A percentile compares a stretch with the other conserved stretches of the same genome.
Evolutionary conservation across 2,797 vertebrate species (phyloP).

Genomic region (Halcyon smyrnensis): DNA sequence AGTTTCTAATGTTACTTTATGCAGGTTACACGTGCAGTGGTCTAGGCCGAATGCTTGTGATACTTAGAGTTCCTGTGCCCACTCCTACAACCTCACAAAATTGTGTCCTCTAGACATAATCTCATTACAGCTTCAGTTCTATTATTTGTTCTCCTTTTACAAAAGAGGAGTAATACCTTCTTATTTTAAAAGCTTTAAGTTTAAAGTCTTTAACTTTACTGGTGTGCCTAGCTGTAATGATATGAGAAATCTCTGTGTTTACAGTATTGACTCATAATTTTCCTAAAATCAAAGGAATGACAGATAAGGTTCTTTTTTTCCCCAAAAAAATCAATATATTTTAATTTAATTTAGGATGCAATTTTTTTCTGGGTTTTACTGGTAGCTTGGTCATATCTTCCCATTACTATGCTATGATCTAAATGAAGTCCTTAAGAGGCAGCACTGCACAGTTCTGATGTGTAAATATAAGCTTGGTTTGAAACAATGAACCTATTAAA

Average conservation of each 20-base stretch:
- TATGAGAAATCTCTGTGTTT: neutral
- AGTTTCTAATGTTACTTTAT: neutral
- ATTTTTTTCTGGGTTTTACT: neutral
- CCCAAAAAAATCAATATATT: too few species aligned
- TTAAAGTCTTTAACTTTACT: neutral
- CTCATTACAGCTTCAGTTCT: neutral
- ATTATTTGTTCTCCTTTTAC: neutral
- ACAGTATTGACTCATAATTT: neutral
- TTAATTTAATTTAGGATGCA: neutral
- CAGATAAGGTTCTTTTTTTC: neutral
- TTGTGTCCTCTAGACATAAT: neutral
- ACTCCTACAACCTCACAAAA: neutral
- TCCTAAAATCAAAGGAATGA: neutral
- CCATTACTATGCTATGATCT: neutral
- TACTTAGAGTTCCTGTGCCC: neutral
- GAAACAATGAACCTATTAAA: neutral
- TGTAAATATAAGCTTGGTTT: neutral
- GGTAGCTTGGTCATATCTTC: neutral
- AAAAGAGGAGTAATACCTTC: neutral
- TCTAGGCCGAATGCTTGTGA: neutral
- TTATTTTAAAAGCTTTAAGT: neutral
- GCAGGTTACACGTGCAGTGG: neutral
- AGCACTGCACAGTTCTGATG: neutral
- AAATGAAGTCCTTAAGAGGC: neutral
- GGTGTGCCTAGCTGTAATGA: neutral